Base-by-base conservation (phyloP, 1,140 invertebrate species). In the Drosophila ambigua region DNA sequence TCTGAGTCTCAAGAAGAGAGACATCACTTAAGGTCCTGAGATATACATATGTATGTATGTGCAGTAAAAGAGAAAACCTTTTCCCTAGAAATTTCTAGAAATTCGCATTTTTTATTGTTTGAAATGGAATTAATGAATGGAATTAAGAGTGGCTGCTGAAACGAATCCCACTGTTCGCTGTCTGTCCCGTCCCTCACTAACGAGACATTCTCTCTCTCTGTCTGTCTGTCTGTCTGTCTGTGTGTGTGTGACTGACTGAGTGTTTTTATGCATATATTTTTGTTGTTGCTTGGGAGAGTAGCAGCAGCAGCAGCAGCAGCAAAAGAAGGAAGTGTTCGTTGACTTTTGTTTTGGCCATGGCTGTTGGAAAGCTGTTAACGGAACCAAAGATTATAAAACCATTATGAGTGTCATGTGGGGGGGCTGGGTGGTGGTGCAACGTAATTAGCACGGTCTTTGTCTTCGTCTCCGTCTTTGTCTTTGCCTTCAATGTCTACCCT, bases 371-470 rank as follows among this genome's bases (percentile, higher is more conserved):
- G 80, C 69, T 77, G 77, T 85, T 59, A 76, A 72, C 83, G 82
- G 82, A 88, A 87, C 78, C 79, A 72, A 72, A 79, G 78, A 87
- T 85, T 85, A 78, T 82, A 82, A 87, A 78, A 82, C 74, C 74
- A 82, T 85, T 78, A 75, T 65, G 64, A 85, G 72, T 79, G 71
- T 35, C 44, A 52, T 72, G 51, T 44, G 6, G 23, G 13, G 16
- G 20, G 20, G 20, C 20, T 20, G 20, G 20, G 20, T 20, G 20
- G 9, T 57, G 53, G 66, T 62, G 63, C 77, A 81, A 80, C 77
- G 81, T 84, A 85, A 85, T 85, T 85, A 85, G 81, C 64, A 65
- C 9, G 49, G 67, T 43, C 53, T 8, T 4, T 16, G n/a, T 28
- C 9, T 20, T n/a, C 28, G 2, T 20, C 16, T 23, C 9, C 26